These are phyloP conservation scores for Pipistrellus kuhlii DNA, from an alignment of 2,797 vertebrate species.

Conservation along the genomic window DNA sequence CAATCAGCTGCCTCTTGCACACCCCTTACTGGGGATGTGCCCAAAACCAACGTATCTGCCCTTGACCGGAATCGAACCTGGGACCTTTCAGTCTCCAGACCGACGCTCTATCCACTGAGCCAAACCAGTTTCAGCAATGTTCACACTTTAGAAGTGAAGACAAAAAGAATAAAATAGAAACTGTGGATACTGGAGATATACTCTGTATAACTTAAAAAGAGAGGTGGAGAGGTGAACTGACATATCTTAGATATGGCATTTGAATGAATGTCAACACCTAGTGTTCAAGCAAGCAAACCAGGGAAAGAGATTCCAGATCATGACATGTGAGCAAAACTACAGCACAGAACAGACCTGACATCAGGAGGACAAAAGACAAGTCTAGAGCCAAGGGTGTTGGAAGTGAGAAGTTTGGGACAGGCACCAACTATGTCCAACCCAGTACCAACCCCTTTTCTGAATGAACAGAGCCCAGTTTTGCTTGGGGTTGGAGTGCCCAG, in stretches of 20 bases:
- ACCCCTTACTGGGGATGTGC: too few species aligned
- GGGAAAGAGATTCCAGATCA: not conserved
- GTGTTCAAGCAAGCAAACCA: not conserved
- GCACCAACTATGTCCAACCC: not conserved
- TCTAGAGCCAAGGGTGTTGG: not conserved
- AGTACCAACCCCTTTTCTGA: not conserved
- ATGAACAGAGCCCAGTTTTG: not conserved
- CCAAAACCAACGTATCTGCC: too few species aligned
- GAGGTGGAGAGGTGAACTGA: not conserved
- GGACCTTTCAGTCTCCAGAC: too few species aligned
- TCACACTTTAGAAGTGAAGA: not conserved
- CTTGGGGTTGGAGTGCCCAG: not conserved
- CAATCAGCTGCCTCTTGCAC: too few species aligned
- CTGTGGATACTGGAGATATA: not conserved
- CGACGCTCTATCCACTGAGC: too few species aligned
- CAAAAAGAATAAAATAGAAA: not conserved
- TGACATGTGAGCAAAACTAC: not conserved
- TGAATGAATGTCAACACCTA: not conserved
- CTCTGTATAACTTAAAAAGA: not conserved
- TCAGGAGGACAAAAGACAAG: not conserved
- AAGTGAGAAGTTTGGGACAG: not conserved
- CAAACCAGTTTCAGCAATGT: not conserved
- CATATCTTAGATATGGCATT: not conserved
- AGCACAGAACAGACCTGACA: too few species aligned
- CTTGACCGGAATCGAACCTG: too few species aligned